Evolutionary conservation across 2,113 vertebrate species (phyloP), one percentile per base, ranked within the genome.

Genomic region (Mellivora capensis): DNA sequence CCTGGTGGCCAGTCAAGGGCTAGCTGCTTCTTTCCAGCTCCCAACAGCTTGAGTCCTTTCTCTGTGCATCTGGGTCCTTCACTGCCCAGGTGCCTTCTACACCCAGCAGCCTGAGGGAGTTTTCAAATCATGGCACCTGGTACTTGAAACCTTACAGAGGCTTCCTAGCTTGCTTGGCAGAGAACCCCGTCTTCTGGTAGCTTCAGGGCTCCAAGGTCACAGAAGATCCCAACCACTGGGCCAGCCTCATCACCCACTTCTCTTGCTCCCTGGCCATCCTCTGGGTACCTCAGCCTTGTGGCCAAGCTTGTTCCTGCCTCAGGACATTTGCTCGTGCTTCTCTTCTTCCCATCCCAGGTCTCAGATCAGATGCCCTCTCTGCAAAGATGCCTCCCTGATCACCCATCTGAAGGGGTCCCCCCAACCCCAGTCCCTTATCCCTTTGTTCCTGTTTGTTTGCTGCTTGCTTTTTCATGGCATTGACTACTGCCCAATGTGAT

Each of bases 401-500:
- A 25, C 37, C 25, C 21, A 1, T 5, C 76, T 10, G 29, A 49
- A 42, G 61, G n/a, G 4, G 25, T 31, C 5, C 13, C 31, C 29
- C n/a, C 21, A 3, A 21, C 10, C 49, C 27, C 80, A 0, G 10
- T 9, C 15, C 0, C n/a, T 18, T 1, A 7, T 0, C 44, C n/a
- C 27, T 4, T 15, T 4, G 42, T 31, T 39, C 21, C 15, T 0
- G 4, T 10, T 17, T 11, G 18, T 25, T 69, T 25, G 18, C 29
- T 0, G 10, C 13, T 23, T 7, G 20, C 25, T 61, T 29, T 29
- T 6, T 25, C 39, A 13, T 3, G 2, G 71, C 71, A 0, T n/a
- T 37, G 23, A 18, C 15, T 8, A 0, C n/a, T 23, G 0, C 29
- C 39, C 14, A 0, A 18, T 0, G 3, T 6, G n/a, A 47, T 49